These are phyloP conservation scores for Grammomys surdaster DNA, from an alignment of 2,113 vertebrate species.

Conservation along the genomic window DNA sequence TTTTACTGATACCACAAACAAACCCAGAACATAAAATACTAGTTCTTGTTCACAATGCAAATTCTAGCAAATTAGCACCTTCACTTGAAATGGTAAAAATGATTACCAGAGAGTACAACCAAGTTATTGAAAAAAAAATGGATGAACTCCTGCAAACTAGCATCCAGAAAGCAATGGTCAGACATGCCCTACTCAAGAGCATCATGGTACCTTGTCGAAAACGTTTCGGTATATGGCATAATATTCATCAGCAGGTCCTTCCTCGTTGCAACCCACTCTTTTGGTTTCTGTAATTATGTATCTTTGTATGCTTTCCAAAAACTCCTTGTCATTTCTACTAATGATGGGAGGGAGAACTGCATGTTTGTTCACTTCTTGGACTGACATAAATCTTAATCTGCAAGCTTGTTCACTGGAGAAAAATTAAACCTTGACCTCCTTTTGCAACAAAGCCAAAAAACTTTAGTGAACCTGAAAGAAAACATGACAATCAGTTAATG, in stretches of 20 bases:
- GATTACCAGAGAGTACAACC: background rate
- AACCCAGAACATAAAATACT: background rate
- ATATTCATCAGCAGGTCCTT: constrained; percentile 83
- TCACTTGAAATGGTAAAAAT: constrained; percentile 32
- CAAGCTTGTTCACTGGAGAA: constrained; percentile 51
- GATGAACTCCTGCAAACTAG: background rate
- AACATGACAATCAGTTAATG: background rate
- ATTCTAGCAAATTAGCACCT: constrained; percentile 3
- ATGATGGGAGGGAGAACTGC: constrained; percentile 64
- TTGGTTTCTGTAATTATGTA: constrained; percentile 84
- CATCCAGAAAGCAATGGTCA: background rate
- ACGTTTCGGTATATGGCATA: constrained; percentile 82
- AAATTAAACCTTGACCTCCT: constrained; percentile 6
- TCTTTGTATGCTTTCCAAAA: constrained; percentile 81
- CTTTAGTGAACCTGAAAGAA: constrained; percentile 61
- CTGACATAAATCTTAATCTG: constrained; percentile 25
- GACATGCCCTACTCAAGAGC: background rate
- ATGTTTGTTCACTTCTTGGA: background rate
- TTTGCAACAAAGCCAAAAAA: constrained; percentile 48
- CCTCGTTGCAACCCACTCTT: constrained; percentile 74
- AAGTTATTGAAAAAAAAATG: background rate
- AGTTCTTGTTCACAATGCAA: background rate
- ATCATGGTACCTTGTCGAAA: constrained; percentile 86
- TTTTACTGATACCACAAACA: constrained; percentile 31
- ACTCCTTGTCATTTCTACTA: constrained; percentile 78